Conservation (phyloP, 2,888 invertebrate genomes). For the Eurytoma adleriae region DNA sequence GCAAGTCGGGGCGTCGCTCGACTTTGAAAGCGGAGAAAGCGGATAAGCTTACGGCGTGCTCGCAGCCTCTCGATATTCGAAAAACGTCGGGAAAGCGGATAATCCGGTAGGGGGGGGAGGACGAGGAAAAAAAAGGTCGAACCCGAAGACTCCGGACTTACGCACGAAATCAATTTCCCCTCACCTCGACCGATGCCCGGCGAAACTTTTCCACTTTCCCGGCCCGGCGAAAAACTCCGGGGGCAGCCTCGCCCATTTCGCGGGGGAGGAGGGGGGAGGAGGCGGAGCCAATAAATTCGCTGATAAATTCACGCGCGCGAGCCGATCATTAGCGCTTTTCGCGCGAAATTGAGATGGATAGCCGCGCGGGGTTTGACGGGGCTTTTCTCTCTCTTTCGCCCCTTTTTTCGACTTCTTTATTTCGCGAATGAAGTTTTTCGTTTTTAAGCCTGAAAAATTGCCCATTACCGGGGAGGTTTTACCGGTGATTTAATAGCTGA, state of each 20-base stretch:
- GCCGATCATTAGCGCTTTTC: conserved; percentile 1
- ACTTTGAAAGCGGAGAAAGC: conserved; percentile 12
- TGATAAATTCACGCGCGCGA: conserved; percentile 31
- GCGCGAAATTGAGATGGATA: not conserved
- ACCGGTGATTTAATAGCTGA: too few relatives aligned
- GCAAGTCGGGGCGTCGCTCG: conserved; percentile 5
- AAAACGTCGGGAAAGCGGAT: conserved; percentile 25
- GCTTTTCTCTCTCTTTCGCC: not conserved
- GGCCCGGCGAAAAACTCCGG: not conserved
- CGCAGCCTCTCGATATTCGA: conserved; percentile 7
- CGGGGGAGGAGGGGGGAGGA: too few relatives aligned
- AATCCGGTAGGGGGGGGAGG: not conserved
- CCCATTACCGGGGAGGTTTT: too few relatives aligned
- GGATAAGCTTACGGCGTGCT: conserved; percentile 3
- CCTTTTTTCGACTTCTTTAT: too few relatives aligned
- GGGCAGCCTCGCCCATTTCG: too few relatives aligned
- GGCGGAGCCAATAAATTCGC: conserved; percentile 30
- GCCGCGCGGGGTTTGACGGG: not conserved
- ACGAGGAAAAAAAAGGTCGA: conserved; percentile 15
- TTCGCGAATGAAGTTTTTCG: too few relatives aligned
- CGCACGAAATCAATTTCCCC: conserved; percentile 46
- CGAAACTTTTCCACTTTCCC: conserved; percentile 44
- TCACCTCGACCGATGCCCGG: conserved; percentile 17
- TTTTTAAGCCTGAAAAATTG: too few relatives aligned
- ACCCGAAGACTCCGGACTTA: not conserved